phyloP scores from a whole-genome alignment of 2,888 invertebrate species.

The Eumerus sabulonum region DNA sequence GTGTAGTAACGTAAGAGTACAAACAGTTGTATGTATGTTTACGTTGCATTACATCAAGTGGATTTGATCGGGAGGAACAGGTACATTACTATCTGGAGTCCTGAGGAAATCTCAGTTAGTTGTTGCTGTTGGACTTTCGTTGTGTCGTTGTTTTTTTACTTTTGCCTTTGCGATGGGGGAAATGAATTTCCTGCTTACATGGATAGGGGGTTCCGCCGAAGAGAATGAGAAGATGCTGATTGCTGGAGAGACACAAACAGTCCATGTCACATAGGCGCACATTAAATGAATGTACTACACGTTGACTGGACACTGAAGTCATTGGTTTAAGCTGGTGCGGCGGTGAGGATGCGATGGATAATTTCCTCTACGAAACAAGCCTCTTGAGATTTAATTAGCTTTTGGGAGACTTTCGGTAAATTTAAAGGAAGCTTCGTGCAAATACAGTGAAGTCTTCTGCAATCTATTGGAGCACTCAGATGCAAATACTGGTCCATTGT shows the following conservation, averaged over 20 bases:
- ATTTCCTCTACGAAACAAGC: constrained; percentile 55
- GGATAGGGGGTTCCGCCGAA: background rate
- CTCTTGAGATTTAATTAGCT: constrained; percentile 22
- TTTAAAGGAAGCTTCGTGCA: too few relatives aligned
- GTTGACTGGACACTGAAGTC: constrained; percentile 61
- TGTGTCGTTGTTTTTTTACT: constrained; percentile 1
- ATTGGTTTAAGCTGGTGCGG: constrained; percentile 43
- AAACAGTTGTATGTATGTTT: background rate
- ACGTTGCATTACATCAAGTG: constrained; percentile 65
- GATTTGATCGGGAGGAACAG: constrained; percentile 65
- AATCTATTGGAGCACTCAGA: too few relatives aligned
- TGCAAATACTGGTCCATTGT: too few relatives aligned
- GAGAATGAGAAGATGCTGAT: constrained; percentile 15
- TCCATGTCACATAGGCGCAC: constrained; percentile 67
- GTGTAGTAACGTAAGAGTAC: background rate
- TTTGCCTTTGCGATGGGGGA: constrained; percentile 15
- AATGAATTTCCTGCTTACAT: constrained; percentile 61
- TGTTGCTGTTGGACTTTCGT: constrained; percentile 18
- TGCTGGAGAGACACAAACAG: constrained; percentile 57
- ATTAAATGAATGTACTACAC: constrained; percentile 65
- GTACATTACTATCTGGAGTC: constrained; percentile 66
- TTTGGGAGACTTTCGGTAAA: too few relatives aligned
- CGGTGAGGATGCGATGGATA: constrained; percentile 12
- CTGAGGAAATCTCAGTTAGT: constrained; percentile 60
- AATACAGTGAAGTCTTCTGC: too few relatives aligned